These are phyloP conservation scores for Odontamblyopus rebecca DNA, from an alignment of 2,797 vertebrate species.

Conservation along the genomic window DNA sequence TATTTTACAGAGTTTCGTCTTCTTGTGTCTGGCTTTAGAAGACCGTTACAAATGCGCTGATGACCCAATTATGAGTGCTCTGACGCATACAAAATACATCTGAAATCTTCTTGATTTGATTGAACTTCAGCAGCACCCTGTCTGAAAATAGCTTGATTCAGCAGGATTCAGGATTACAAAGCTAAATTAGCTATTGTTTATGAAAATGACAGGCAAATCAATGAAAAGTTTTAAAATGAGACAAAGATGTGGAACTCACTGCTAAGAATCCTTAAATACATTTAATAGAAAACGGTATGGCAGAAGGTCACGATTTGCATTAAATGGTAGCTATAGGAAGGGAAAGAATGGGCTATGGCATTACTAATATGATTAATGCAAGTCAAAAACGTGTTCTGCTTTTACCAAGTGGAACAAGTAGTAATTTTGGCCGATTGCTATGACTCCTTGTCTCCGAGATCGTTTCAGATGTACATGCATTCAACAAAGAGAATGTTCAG, in stretches of 20 bases:
- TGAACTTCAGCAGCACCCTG: slow-evolving; percentile 18
- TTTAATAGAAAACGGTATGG: background rate
- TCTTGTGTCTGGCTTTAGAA: slow-evolving; percentile 25
- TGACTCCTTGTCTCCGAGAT: background rate
- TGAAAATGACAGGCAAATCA: slow-evolving; percentile 12
- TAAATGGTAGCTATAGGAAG: background rate
- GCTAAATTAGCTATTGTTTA: slow-evolving; percentile 20
- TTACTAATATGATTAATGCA: slow-evolving; percentile 9
- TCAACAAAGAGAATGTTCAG: background rate
- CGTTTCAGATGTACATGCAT: background rate
- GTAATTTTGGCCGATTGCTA: slow-evolving; percentile 1
- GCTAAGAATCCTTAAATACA: background rate
- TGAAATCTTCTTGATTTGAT: slow-evolving; percentile 39
- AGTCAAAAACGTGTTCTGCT: background rate
- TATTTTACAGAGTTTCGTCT: slow-evolving; percentile 29
- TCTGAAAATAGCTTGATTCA: slow-evolving; percentile 16
- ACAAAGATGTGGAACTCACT: background rate
- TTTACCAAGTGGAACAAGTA: background rate
- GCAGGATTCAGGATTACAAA: slow-evolving; percentile 16
- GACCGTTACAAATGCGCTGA: slow-evolving; percentile 37
- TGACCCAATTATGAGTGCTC: slow-evolving; percentile 43
- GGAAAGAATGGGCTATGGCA: slow-evolving; percentile 11
- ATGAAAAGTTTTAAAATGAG: slow-evolving; percentile 14
- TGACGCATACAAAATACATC: slow-evolving; percentile 56
- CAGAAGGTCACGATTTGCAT: slow-evolving; percentile 1